Percentiles rank a stretch among this genome's conserved stretches.
These are phyloP conservation scores for Synaphobranchus kaupii DNA, from an alignment of 2,797 vertebrate genomes.

Conservation along the genomic window DNA sequence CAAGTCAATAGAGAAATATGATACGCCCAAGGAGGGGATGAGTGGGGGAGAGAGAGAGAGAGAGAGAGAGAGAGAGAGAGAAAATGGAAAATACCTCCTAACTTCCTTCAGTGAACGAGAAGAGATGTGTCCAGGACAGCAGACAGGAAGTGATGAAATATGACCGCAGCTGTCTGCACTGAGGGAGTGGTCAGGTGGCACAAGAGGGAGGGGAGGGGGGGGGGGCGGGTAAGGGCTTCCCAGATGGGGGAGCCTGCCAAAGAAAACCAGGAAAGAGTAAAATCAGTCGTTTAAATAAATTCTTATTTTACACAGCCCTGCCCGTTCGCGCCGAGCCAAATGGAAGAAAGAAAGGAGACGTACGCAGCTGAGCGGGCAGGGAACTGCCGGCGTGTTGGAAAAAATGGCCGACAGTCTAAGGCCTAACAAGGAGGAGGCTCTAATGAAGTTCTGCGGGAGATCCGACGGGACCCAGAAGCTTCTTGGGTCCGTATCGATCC, in stretches of 20 bases:
- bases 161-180: not conserved
- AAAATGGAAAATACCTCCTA: not conserved
- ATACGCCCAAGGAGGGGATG: constrained; percentile 49
- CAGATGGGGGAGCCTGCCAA: not conserved
- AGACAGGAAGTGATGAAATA: constrained; percentile 7
- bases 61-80: constrained; percentile 25
- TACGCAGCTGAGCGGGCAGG: no score
- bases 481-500: not conserved
- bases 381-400: not conserved
- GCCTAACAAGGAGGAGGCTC: not conserved
- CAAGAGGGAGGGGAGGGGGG: not conserved
- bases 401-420: not conserved
- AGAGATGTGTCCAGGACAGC: not conserved
- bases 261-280: not conserved
- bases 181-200: not conserved
- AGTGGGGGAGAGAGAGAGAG: not conserved
- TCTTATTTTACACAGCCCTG: not conserved
- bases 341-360: not conserved
- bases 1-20: constrained; percentile 44
- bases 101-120: not conserved
- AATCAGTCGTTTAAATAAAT: not conserved
- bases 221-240: not conserved
- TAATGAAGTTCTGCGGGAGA: constrained; percentile 17
- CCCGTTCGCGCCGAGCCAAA: not conserved
- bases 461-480: not conserved